Conservation (phyloP, 2,888 invertebrate species). For the Eupithecia vulgata region DNA sequence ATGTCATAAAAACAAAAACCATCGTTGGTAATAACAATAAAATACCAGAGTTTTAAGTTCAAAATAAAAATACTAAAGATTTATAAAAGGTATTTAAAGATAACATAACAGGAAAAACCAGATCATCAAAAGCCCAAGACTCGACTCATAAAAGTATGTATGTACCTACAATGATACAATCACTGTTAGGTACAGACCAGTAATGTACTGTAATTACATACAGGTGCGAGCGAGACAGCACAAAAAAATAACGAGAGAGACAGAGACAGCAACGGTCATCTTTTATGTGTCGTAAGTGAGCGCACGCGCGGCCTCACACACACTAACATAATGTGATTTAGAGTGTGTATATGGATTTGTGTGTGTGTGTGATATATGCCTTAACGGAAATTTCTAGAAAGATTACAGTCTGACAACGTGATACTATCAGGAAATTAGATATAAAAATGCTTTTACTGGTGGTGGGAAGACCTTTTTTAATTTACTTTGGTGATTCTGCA, state of each 20-base stretch:
- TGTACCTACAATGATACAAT: slow-evolving; percentile 37
- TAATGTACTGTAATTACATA: slow-evolving; percentile 67
- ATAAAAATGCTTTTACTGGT: slow-evolving; percentile 9
- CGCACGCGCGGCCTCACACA: slow-evolving; percentile 66
- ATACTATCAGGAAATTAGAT: slow-evolving; percentile 54
- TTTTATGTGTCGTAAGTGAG: slow-evolving; percentile 65
- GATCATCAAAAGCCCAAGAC: slow-evolving; percentile 13
- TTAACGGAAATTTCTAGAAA: slow-evolving; percentile 75
- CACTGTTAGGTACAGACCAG: slow-evolving; percentile 47
- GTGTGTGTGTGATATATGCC: slow-evolving; percentile 47
- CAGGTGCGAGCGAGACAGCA: slow-evolving; percentile 49
- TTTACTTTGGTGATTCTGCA: background rate
- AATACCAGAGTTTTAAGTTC: background rate
- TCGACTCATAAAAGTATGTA: background rate
- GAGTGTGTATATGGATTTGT: slow-evolving; percentile 34
- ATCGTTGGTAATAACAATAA: background rate
- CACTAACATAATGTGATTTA: slow-evolving; percentile 11
- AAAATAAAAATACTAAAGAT: background rate
- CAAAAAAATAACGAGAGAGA: slow-evolving; percentile 37
- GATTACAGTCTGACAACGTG: slow-evolving; percentile 64
- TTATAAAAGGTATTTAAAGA: background rate
- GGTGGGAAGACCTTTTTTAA: background rate
- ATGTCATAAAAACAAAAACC: background rate
- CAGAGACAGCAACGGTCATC: slow-evolving; percentile 53
- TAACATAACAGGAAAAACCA: slow-evolving; percentile 25